Conservation (phyloP, 2,888 invertebrate species). For the Lithophane ornitopus region DNA sequence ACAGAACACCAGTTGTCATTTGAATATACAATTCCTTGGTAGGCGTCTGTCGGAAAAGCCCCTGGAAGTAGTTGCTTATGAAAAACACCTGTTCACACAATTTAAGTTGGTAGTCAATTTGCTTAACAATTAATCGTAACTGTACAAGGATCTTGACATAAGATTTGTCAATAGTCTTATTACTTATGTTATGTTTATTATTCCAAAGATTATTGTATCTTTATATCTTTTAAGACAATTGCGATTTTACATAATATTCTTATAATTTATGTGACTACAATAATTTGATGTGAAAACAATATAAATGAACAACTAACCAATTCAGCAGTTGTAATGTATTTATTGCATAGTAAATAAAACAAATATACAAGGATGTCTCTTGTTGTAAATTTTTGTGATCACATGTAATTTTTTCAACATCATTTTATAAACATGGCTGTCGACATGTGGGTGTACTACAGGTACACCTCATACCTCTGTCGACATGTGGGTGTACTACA, state of each 20-base stretch:
- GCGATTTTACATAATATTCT: slow-evolving; percentile 18
- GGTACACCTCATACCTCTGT: too few relatives aligned
- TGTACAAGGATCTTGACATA: not conserved
- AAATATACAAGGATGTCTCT: slow-evolving; percentile 11
- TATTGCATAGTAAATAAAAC: slow-evolving; percentile 16
- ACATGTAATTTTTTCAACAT: not conserved
- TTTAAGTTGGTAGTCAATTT: not conserved
- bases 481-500: too few relatives aligned
- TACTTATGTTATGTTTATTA: too few relatives aligned
- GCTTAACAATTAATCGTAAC: not conserved
- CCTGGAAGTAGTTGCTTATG: too few relatives aligned
- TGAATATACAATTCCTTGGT: not conserved
- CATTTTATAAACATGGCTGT: not conserved
- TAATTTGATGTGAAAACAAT: slow-evolving; percentile 47
- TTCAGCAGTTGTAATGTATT: slow-evolving; percentile 2
- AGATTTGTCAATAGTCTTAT: not conserved
- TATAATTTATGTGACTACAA: slow-evolving; percentile 33
- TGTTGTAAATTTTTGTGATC: not conserved
- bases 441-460: too few relatives aligned
- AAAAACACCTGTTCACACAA: too few relatives aligned
- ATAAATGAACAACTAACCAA: not conserved
- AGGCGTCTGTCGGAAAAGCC: too few relatives aligned
- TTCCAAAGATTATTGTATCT: not conserved
- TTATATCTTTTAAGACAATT: not conserved
- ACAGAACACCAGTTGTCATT: too few relatives aligned